phyloP scores from a whole-genome alignment of 2,113 vertebrate genomes.

The Hymenochirus boettgeri region DNA sequence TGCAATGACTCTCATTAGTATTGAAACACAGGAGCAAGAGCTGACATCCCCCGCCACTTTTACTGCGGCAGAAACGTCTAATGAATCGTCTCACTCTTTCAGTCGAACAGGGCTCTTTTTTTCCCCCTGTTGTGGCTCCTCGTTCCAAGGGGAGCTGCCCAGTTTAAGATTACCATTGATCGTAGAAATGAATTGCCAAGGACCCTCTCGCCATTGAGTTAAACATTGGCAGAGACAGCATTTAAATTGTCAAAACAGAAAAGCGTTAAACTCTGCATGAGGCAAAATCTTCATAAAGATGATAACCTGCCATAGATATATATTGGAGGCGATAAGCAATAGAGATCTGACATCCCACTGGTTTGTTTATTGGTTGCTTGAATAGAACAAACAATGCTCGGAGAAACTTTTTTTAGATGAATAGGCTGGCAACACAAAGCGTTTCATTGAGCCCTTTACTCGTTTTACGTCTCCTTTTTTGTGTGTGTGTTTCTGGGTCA shows the following conservation, averaged over 20 bases:
- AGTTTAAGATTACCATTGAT: conserved; percentile 60
- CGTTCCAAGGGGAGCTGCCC: conserved; percentile 61
- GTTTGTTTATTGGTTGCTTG: conserved; percentile 48
- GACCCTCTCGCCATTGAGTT: conserved; percentile 56
- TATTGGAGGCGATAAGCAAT: conserved; percentile 20
- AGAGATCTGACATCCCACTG: conserved; percentile 29
- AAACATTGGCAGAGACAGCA: conserved; percentile 54
- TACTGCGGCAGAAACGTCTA: conserved; percentile 68
- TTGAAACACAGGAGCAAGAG: conserved; percentile 64
- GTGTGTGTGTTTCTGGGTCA: conserved; percentile 46
- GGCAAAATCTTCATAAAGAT: conserved; percentile 30
- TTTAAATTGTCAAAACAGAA: conserved; percentile 62
- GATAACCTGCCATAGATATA: conserved; percentile 41
- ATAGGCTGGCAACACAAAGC: conserved; percentile 46
- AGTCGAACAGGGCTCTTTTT: conserved; percentile 46
- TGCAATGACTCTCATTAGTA: conserved; percentile 84
- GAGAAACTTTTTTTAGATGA: conserved; percentile 47
- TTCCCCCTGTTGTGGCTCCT: conserved; percentile 54
- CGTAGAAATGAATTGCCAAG: conserved; percentile 64
- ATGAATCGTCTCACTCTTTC: conserved; percentile 75
- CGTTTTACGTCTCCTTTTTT: conserved; percentile 46
- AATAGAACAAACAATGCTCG: conserved; percentile 45
- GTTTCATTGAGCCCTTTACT: conserved; percentile 51
- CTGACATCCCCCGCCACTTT: conserved; percentile 73
- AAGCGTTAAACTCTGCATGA: conserved; percentile 49